Percentiles rank a stretch among this genome's conserved stretches.
Evolutionary conservation across 2,888 invertebrate genomes (phyloP).

Genomic region (Linnaemya vulpina): DNA sequence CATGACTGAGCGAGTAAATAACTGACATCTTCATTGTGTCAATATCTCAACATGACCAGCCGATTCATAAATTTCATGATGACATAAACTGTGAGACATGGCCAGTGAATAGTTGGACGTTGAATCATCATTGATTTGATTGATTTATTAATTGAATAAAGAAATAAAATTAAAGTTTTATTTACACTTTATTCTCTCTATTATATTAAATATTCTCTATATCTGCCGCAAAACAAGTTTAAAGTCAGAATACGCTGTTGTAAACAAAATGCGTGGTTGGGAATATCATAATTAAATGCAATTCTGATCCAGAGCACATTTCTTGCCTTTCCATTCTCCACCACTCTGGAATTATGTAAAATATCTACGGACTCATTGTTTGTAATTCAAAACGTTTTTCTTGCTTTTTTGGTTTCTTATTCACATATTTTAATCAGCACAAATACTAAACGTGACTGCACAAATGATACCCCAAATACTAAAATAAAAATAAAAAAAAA

Average conservation of each 20-base stretch:
- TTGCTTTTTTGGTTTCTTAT: conserved; percentile 6
- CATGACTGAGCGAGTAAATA: conserved; percentile 9
- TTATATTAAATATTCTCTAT: background rate
- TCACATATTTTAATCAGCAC: conserved; percentile 42
- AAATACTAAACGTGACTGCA: conserved; percentile 58
- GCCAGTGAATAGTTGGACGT: conserved; percentile 48
- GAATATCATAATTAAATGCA: background rate
- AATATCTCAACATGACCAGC: background rate
- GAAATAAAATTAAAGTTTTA: conserved; percentile 40
- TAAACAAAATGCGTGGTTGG: background rate
- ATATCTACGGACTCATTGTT: conserved; percentile 15
- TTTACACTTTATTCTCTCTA: conserved; percentile 6
- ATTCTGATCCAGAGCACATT: background rate
- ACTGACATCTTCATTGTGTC: conserved; percentile 56
- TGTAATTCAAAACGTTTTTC: conserved; percentile 55
- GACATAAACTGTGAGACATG: conserved; percentile 17
- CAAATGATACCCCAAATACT: conserved; percentile 50
- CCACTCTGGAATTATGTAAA: conserved; percentile 4
- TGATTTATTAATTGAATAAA: conserved; percentile 67
- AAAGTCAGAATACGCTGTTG: background rate
- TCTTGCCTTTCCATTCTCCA: background rate
- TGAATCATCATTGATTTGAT: conserved; percentile 56
- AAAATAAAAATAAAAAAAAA: conserved; percentile 9
- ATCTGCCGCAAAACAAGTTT: background rate
- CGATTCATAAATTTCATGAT: conserved; percentile 15